Evolutionary conservation across 2,113 vertebrate species (phyloP).

Genomic region (Serinus canaria): DNA sequence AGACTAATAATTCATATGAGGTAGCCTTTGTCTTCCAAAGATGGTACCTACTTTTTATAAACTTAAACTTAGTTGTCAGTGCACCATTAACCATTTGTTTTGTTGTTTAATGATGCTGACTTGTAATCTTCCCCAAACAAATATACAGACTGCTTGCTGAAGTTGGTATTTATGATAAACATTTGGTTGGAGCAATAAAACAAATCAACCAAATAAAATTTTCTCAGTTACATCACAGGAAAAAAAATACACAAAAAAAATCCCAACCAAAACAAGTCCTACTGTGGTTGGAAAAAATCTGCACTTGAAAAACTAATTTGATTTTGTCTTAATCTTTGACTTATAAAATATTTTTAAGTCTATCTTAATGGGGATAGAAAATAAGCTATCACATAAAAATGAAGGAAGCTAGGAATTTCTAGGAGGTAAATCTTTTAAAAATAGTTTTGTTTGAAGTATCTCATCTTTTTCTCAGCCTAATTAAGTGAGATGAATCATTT

Average conservation of each 20-base stretch:
- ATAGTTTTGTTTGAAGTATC: constrained; percentile 3
- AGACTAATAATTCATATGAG: not conserved
- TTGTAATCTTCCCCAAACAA: not conserved
- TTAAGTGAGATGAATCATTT: constrained; percentile 63
- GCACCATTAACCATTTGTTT: not conserved
- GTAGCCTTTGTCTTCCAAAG: not conserved
- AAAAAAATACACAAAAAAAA: not conserved
- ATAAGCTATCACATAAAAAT: not conserved
- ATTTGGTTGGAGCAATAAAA: not conserved
- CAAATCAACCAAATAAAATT: not conserved
- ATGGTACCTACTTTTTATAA: not conserved
- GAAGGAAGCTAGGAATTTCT: not conserved
- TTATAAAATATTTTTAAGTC: not conserved
- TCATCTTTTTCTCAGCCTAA: not conserved
- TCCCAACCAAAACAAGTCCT: not conserved
- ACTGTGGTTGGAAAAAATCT: not conserved
- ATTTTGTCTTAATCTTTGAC: not conserved
- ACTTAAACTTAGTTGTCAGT: not conserved
- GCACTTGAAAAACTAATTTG: not conserved
- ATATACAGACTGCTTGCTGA: not conserved
- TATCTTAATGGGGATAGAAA: not conserved
- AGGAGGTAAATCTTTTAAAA: not conserved
- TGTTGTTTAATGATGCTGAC: not conserved
- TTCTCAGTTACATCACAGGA: not conserved
- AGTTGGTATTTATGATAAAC: not conserved